phyloP scores from a whole-genome alignment of 2,888 invertebrate species.

The Coleophora deauratella region DNA sequence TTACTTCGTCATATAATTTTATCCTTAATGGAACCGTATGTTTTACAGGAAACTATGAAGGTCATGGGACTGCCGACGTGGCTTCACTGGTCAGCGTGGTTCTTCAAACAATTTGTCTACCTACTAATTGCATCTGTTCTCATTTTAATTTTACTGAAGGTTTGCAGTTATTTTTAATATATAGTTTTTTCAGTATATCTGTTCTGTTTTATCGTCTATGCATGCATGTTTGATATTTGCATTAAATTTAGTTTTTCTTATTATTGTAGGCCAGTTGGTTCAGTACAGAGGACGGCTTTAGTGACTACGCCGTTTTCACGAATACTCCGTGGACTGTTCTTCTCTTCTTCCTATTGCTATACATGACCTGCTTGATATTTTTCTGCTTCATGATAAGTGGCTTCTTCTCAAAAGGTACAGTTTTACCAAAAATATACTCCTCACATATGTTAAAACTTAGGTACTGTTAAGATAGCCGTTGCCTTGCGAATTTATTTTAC shows the following conservation, averaged over 20 bases:
- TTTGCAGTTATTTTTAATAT: conserved; percentile 20
- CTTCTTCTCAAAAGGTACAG: conserved; percentile 85
- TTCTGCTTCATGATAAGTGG: conserved; percentile 87
- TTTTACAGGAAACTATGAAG: conserved; percentile 88
- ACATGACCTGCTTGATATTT: conserved; percentile 79
- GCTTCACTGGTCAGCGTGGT: conserved; percentile 92
- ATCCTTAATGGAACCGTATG: too few relatives aligned
- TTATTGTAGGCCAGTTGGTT: conserved; percentile 69
- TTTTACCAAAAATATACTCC: too few relatives aligned
- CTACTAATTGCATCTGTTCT: conserved; percentile 75
- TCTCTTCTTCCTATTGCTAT: conserved; percentile 81
- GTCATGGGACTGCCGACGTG: conserved; percentile 91
- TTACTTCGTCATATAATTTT: too few relatives aligned
- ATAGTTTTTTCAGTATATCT: background rate
- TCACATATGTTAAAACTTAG: too few relatives aligned
- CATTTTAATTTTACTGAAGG: conserved; percentile 75
- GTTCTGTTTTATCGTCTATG: too few relatives aligned
- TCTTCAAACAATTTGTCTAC: conserved; percentile 82
- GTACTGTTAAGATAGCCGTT: too few relatives aligned
- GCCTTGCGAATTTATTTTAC: too few relatives aligned
- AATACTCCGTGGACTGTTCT: conserved; percentile 78
- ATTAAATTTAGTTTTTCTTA: too few relatives aligned
- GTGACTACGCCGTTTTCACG: conserved; percentile 78
- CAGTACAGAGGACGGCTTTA: conserved; percentile 54
- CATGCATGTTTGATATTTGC: too few relatives aligned